These are phyloP conservation scores for Eulimnadia texana DNA, from an alignment of 1,140 invertebrate genomes.

Conservation along the genomic window DNA sequence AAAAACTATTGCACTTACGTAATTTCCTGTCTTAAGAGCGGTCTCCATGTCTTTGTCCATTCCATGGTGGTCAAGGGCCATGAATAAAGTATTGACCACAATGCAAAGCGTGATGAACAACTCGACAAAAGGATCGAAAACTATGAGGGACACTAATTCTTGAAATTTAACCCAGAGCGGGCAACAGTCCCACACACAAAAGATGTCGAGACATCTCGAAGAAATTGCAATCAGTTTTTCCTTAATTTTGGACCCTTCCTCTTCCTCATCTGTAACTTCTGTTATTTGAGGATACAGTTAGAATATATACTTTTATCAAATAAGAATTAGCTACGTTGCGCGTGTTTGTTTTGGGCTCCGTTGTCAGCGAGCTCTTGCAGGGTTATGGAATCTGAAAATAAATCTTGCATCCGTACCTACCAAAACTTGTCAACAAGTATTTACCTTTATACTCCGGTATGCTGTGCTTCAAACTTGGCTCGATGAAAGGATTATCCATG, in stretches of 20 bases:
- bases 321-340: neutral
- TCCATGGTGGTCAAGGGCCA: constrained; percentile 91
- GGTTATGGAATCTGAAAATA: constrained; percentile 85
- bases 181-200: constrained; percentile 96
- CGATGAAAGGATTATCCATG: constrained; percentile 77
- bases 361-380: constrained; percentile 94
- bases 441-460: constrained; percentile 89
- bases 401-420: too few relatives aligned
- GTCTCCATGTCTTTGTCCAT: constrained; percentile 75
- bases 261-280: constrained; percentile 59
- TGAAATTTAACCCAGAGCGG: constrained; percentile 78
- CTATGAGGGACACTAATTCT: constrained; percentile 74
- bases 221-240: constrained; percentile 59
- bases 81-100: constrained; percentile 93
- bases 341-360: constrained; percentile 37
- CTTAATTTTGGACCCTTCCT: constrained; percentile 74
- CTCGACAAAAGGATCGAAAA: constrained; percentile 96
- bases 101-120: constrained; percentile 96
- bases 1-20: constrained; percentile 48
- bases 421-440: constrained; percentile 5
- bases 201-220: constrained; percentile 70
- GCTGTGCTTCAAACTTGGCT: constrained; percentile 67
- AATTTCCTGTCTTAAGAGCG: constrained; percentile 80
- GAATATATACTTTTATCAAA: neutral
- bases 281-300: too few relatives aligned